Evolutionary conservation across 2,113 vertebrate species (phyloP), one percentile per base, ranked within the genome.

Genomic region (Sinocyclocheilus maitianheensis): DNA sequence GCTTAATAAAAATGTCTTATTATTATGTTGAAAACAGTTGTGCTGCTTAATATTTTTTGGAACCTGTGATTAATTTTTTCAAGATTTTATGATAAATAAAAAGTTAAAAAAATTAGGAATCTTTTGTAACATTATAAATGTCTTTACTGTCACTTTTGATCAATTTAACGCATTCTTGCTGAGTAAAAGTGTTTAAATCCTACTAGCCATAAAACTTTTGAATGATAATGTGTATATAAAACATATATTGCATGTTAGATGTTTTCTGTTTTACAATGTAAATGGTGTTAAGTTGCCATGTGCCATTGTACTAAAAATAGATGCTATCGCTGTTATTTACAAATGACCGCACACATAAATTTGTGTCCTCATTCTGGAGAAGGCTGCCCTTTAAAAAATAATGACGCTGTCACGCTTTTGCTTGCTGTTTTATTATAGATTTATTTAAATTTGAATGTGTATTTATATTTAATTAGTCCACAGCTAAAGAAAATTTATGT

Each of bases 251-350:
- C 30, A 37, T 40, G 53, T 51, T 55, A 55, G 14, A 55, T 22
- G 58, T 43, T 24, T 78, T 80, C 6, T 43, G 20, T 62, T 20
- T 24, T 60, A 37, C 20, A 43, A 24, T 62, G 9, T 63, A 43
- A 46, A 14, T 24, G 22, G 26, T 62, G 24, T 77, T 51, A 80
- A 34, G 58, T 60, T 58, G 26, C 16, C 51, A 40, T 63, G 60
- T 81, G 60, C 60, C 60, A 63, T 26, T 48, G 13, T 46, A 40
- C 60, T 65, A 46, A 81, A 81, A 81, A 81, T 65, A 81, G 78
- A 26, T 5, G 22, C 40, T 20, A 65, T 65, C 26, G 7, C 37
- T 8, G 1, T 81, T 80, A 80, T 46, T 81, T 65, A 43, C 78
- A 81, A 81, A 62, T 48, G 78, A 65, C 60, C 13, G 14, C 78